Conservation (phyloP, 2,113 vertebrate genomes). For the Solea solea region DNA sequence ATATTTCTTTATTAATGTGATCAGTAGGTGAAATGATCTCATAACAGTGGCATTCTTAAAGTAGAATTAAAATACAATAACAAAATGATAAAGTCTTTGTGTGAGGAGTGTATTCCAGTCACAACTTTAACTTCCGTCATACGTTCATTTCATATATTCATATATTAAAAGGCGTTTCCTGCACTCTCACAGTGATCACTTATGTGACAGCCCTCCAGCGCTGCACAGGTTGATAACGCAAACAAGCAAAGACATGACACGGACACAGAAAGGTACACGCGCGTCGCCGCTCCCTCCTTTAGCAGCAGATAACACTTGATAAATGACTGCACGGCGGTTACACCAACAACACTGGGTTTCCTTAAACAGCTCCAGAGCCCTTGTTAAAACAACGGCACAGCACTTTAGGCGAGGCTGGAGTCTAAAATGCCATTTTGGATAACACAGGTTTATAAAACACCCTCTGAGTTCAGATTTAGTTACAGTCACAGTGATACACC, state of each 20-base stretch:
- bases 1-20: no score
- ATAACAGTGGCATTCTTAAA: no score
- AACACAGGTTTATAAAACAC: neutral
- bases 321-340: slow-evolving; percentile 37
- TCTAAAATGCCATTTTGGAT: slow-evolving; percentile 23
- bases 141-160: no score
- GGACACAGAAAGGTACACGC: slow-evolving; percentile 32
- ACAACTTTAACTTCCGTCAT: no score
- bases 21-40: no score
- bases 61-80: no score
- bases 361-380: slow-evolving; percentile 21
- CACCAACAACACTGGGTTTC: slow-evolving; percentile 17
- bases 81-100: no score
- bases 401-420: slow-evolving; percentile 20
- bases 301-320: slow-evolving; percentile 48
- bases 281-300: slow-evolving; percentile 12
- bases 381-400: slow-evolving; percentile 50
- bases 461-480: neutral
- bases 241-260: slow-evolving; percentile 26
- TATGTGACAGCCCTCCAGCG: slow-evolving; percentile 36
- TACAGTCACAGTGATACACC: no score
- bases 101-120: no score
- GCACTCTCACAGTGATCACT: slow-evolving; percentile 41
- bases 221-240: slow-evolving; percentile 12
- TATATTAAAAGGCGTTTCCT: slow-evolving; percentile 17